Evolutionary conservation across 2,797 vertebrate species (phyloP).

Genomic region (Setipinna tenuifilis): DNA sequence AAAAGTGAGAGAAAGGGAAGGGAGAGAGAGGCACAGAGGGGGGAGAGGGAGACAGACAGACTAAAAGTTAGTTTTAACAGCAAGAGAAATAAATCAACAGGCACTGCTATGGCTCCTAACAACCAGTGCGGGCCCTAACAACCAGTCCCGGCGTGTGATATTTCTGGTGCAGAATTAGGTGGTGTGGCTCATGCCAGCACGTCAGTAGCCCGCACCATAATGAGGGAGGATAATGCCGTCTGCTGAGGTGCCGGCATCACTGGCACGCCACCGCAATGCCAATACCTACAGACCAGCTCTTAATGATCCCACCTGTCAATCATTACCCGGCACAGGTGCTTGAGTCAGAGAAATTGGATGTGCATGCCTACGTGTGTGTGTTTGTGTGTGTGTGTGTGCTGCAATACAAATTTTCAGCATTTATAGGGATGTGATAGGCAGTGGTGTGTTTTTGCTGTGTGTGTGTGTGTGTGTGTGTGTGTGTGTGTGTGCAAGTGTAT

Average conservation of each 20-base stretch:
- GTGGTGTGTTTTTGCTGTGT: background rate
- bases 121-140: background rate
- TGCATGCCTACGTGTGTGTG: background rate
- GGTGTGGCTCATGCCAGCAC: background rate
- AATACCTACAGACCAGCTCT: slow-evolving; percentile 39
- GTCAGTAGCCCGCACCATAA: background rate
- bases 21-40: background rate
- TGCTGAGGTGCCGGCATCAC: background rate
- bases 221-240: slow-evolving; percentile 5
- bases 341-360: slow-evolving; percentile 15
- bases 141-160: slow-evolving; percentile 1
- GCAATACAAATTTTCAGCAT: background rate
- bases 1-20: background rate
- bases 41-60: background rate
- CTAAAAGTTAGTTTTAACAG: no score
- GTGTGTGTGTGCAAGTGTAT: background rate
- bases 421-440: background rate
- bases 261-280: slow-evolving; percentile 10
- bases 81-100: background rate
- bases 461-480: slow-evolving; percentile 5
- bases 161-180: background rate
- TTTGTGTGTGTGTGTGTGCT: background rate
- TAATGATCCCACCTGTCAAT: slow-evolving; percentile 42
- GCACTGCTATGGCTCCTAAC: background rate
- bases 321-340: slow-evolving; percentile 25